Conservation (phyloP, 2,797 vertebrate species). For the Neostethus bicornis region DNA sequence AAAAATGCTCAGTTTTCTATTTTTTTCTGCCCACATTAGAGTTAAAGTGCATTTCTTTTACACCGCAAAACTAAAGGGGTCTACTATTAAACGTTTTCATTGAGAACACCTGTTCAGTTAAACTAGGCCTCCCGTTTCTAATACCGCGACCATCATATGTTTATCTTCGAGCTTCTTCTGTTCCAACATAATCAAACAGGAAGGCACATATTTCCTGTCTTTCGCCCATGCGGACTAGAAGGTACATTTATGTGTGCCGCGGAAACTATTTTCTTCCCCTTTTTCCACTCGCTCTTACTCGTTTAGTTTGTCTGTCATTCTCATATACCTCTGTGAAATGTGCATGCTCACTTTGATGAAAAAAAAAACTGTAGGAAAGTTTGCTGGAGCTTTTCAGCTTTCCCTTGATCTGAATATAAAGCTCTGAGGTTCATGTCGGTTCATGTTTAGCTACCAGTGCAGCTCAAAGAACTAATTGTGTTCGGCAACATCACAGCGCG, state of each 20-base stretch:
- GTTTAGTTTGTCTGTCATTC: conserved; percentile 19
- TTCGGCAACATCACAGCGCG: conserved; percentile 57
- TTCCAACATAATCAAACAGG: conserved; percentile 72
- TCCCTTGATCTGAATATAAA: conserved; percentile 66
- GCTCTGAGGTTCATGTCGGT: conserved; percentile 62
- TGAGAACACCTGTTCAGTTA: conserved; percentile 75
- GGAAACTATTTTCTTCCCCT: conserved; percentile 11
- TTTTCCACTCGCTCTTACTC: conserved; percentile 36
- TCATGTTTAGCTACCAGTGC: conserved; percentile 58
- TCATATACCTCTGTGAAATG: conserved; percentile 30
- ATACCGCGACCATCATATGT: conserved; percentile 48
- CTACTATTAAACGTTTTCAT: conserved; percentile 54
- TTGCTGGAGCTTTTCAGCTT: conserved; percentile 51
- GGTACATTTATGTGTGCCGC: conserved; percentile 28
- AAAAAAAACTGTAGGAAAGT: conserved; percentile 50
- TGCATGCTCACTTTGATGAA: conserved; percentile 36
- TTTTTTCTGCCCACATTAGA: conserved; percentile 44
- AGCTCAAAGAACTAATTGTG: conserved; percentile 67
- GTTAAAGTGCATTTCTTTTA: conserved; percentile 50
- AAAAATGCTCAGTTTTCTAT: conserved; percentile 67
- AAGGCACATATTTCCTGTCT: conserved; percentile 58
- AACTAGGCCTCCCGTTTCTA: conserved; percentile 63
- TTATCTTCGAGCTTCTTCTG: conserved; percentile 53
- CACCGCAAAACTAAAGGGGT: conserved; percentile 41
- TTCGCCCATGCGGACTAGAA: conserved; percentile 42